Evolutionary conservation across 1,140 invertebrate genomes (phyloP), one percentile per base, ranked within the genome.

Genomic region (Hyposmocoma kahamanoa): DNA sequence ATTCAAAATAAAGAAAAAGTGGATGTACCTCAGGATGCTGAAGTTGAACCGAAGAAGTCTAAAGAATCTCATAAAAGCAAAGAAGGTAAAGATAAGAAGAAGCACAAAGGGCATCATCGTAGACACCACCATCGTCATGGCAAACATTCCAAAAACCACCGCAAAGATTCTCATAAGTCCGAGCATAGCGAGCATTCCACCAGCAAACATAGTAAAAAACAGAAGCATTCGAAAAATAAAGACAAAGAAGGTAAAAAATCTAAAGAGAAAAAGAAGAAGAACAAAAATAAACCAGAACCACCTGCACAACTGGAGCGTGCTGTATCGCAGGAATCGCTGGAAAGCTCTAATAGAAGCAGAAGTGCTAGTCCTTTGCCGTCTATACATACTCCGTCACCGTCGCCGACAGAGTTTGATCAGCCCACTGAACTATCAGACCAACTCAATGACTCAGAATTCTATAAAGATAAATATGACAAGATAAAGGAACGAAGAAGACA

Each of bases 401-500:
- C 82, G 22, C 70, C 83, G 47, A 54, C 57, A 9, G 62, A 59
- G 26, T 45, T 60, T 10, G 45, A 64, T n/a, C 45, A 62, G 53
- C 42, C 56, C 15, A 28, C 24, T 51, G 53, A 67, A 30, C 70
- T 63, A 20, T 20, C 70, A 34, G 59, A 72, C 17, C 54, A 62
- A 45, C 59, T 68, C 1, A 38, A 56, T 5, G 74, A 86, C 43
- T 57, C 75, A n/a, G 69, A 85, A 32, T 87, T 87, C 42, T 70
- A 73, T 28, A 87, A 84, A 60, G 88, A 90, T 56, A 90, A 90
- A 67, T 89, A 88, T 63, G 89, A 92, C 60, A 89, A 90, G 54
- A 91, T 92, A 38, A 92, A 91, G 62, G 90, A 90, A 67, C 83
- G 90, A 46, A 80, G 88, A 55, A 88, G 90, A n/a, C 88, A 90